These are phyloP conservation scores for Lepisosteus osseus DNA, from an alignment of 2,113 vertebrate species.

Conservation along the genomic window DNA sequence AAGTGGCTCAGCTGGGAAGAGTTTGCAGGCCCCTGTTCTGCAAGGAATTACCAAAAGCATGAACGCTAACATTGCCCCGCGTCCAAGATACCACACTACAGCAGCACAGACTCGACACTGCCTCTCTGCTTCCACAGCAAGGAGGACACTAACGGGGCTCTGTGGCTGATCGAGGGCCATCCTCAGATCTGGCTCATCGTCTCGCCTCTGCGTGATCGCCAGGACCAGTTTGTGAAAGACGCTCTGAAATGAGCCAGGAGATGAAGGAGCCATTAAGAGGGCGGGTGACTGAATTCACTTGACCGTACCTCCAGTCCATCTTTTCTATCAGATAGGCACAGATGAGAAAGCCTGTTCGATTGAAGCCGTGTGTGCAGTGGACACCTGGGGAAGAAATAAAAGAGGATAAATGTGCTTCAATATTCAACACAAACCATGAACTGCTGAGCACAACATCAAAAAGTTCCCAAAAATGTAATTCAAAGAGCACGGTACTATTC, in stretches of 20 bases:
- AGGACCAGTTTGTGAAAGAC: too few species aligned
- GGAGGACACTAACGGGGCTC: too few species aligned
- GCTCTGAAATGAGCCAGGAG: too few species aligned
- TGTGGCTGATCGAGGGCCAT: too few species aligned
- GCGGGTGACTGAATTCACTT: not conserved
- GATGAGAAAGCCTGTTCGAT: slow-evolving; percentile 95
- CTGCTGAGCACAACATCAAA: too few species aligned
- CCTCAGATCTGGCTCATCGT: too few species aligned
- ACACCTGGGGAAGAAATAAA: slow-evolving; percentile 71
- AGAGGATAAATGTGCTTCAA: not conserved
- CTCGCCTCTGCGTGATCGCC: too few species aligned
- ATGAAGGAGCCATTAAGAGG: not conserved
- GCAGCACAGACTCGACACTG: not conserved
- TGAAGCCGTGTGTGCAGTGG: slow-evolving; percentile 98
- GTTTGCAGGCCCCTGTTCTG: not conserved
- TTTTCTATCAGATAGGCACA: slow-evolving; percentile 97
- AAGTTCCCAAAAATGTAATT: too few species aligned
- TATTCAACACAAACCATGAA: too few species aligned
- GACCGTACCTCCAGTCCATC: slow-evolving; percentile 94
- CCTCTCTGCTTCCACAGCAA: too few species aligned
- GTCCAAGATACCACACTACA: not conserved
- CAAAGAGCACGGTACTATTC: too few species aligned
- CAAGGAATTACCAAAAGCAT: not conserved
- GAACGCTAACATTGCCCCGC: not conserved
- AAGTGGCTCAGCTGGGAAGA: not conserved